Evolutionary conservation across 2,797 vertebrate species (phyloP).

Genomic region (Avahi laniger): DNA sequence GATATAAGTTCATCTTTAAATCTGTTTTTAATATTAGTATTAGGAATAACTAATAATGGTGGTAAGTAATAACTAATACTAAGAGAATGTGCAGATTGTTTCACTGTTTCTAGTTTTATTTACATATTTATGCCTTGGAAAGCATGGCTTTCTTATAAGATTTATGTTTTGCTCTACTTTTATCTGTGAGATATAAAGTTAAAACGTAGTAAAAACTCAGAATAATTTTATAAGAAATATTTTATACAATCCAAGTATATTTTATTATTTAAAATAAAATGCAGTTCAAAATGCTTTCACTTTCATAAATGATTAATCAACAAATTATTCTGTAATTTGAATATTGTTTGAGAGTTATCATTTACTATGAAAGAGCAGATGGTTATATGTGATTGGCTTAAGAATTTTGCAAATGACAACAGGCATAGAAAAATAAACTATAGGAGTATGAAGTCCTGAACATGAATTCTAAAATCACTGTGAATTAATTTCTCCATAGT

Average conservation of each 20-base stretch:
- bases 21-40: neutral
- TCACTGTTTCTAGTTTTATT: neutral
- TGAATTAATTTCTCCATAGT: neutral
- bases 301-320: neutral
- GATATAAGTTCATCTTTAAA: neutral
- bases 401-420: neutral
- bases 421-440: neutral
- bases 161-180: neutral
- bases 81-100: neutral
- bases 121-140: neutral
- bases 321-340: neutral
- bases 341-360: neutral
- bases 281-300: neutral
- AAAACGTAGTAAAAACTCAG: neutral
- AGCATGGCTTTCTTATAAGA: neutral
- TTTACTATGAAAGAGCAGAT: neutral
- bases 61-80: neutral
- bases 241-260: neutral
- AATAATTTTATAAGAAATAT: neutral
- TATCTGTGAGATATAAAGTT: neutral
- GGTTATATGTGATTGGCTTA: neutral
- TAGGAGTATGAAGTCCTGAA: neutral
- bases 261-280: neutral
- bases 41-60: neutral
- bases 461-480: neutral